These are phyloP conservation scores for Pachypeltis micranthus DNA, from an alignment of 1,140 invertebrate genomes.

Conservation along the genomic window DNA sequence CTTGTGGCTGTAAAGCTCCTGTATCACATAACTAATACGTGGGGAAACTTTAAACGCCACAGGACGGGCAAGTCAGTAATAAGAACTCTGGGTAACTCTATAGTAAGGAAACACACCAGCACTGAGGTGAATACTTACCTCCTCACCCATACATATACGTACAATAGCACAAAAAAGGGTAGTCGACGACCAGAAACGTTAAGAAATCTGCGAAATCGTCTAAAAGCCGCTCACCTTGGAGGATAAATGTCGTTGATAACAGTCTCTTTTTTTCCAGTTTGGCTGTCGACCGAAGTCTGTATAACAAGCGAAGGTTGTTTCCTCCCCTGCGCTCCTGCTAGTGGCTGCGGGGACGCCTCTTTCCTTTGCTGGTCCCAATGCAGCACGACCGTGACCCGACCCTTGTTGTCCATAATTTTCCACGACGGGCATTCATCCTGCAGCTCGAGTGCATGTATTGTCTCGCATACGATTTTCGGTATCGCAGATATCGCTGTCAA, in stretches of 20 bases:
- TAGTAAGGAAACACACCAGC: no score
- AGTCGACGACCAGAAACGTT: no score
- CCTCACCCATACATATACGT: no score
- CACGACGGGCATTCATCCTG: constrained; percentile 90
- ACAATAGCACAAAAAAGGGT: no score
- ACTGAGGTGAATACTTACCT: no score
- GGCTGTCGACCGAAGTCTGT: constrained; percentile 58
- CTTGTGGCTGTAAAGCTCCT: no score
- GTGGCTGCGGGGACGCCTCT: constrained; percentile 34
- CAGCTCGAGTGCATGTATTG: constrained; percentile 81
- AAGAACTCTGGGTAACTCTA: no score
- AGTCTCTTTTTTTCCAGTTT: constrained; percentile 37
- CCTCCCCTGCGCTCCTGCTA: constrained; percentile 42
- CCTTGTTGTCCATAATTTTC: constrained; percentile 95
- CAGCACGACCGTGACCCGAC: constrained; percentile 81
- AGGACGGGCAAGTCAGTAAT: no score
- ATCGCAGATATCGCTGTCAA: constrained; percentile 82
- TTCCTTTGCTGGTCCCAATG: constrained; percentile 70
- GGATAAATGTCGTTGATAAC: constrained; percentile 41
- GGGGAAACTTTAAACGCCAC: no score
- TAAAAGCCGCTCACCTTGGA: constrained; percentile 28
- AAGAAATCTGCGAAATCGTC: no score
- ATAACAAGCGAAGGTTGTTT: constrained; percentile 56
- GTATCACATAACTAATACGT: no score
- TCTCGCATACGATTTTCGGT: constrained; percentile 91